Evolutionary conservation across 37 sponge, comb jelly and placozoan species (phyloP), one percentile per base, ranked within the genome.

Genomic region (Ephydatia muelleri): DNA sequence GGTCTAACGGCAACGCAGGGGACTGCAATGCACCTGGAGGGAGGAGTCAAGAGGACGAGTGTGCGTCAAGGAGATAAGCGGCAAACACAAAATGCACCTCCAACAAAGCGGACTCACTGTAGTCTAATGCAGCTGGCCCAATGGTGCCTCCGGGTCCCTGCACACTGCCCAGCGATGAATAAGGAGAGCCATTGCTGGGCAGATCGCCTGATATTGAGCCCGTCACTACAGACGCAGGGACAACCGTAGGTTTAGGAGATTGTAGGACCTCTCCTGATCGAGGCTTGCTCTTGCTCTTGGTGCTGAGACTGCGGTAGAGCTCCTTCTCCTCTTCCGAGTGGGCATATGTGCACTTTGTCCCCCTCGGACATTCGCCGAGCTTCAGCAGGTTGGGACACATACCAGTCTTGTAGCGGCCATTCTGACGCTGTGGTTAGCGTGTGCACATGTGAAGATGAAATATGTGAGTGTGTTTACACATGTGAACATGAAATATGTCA

Each of bases 291-390:
- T 36, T 36, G 19, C 22, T 36, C 34, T 21, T 72, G 33, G 34
- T 19, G 32, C 0, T 14, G 34, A 35, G 11, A 13, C 49, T 31
- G 25, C 81, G 38, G 33, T 89, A 87, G 77, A 19, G 82, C 3
- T 94, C 93, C 76, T 92, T 89, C 76, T 97, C 95, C 22, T 91
- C 93, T 70, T 89, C 83, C 6, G 95, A 72, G 83, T 97, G 97
- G 14, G 97, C 97, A 39, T 94, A 97, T 38, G 97, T 92, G 48
- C 97, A 97, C 27, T 87, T 72, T 39, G 87, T 80, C 19, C 95
- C 97, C 67, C 90, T 83, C 37, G 97, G 91, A 79, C 97, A 97
- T 0, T 87, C 83, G 1, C 85, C 93, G 3, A 83, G 85, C 65
- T 82, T 91, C 65, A 37, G 65, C 37, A 97, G 68, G 48, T 92